Conservation (phyloP, 2,797 vertebrate species). For the Enteromius mattozi region DNA sequence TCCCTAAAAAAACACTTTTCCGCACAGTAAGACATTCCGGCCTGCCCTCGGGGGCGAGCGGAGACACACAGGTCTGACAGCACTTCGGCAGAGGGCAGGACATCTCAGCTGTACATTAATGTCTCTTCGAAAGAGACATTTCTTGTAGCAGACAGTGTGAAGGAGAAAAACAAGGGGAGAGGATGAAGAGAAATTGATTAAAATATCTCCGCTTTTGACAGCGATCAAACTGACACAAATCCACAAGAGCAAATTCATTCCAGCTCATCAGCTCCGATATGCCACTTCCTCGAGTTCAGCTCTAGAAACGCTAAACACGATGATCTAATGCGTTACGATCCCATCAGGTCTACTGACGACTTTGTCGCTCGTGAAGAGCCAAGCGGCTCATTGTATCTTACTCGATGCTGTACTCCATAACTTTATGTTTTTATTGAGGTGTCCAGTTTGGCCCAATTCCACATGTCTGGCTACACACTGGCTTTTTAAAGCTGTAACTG, state of each 20-base stretch:
- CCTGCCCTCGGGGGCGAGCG: constrained; percentile 22
- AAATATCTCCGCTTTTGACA: constrained; percentile 32
- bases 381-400: not conserved
- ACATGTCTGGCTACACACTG: not conserved
- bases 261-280: constrained; percentile 17
- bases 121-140: constrained; percentile 31
- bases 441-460: not conserved
- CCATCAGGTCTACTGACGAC: constrained; percentile 1
- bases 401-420: not conserved
- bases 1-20: constrained; percentile 49
- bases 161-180: constrained; percentile 32
- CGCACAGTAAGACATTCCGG: constrained; percentile 39
- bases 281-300: constrained; percentile 3
- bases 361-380: not conserved
- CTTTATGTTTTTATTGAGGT: not conserved
- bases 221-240: constrained; percentile 44
- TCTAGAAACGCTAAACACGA: not conserved
- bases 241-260: constrained; percentile 39
- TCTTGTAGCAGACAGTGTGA: constrained; percentile 16
- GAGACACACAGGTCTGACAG: constrained; percentile 45
- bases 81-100: constrained; percentile 35
- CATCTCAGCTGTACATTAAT: constrained; percentile 36
- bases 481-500: not conserved
- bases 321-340: constrained; percentile 20
- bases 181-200: constrained; percentile 35